Evolutionary conservation across 2,797 vertebrate genomes (phyloP).

Genomic region (Cossypha dichroa): DNA sequence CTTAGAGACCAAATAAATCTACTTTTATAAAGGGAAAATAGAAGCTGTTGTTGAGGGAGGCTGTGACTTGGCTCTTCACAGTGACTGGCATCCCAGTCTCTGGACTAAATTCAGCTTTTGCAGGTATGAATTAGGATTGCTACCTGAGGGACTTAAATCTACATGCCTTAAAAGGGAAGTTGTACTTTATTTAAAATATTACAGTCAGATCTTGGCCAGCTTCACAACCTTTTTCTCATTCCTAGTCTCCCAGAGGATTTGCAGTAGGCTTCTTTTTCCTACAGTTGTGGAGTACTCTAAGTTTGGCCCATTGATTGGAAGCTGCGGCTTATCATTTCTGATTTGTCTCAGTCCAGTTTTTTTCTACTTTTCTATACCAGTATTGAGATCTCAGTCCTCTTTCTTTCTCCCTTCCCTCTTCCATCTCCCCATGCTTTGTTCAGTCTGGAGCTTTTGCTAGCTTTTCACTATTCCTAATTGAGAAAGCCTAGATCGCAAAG

Average conservation of each 20-base stretch:
- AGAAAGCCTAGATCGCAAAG: background rate
- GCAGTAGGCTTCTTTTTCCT: background rate
- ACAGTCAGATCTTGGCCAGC: background rate
- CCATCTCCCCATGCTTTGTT: background rate
- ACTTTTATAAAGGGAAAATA: background rate
- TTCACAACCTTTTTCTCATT: background rate
- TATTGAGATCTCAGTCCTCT: background rate
- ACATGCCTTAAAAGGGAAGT: background rate
- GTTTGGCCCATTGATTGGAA: background rate
- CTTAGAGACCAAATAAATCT: background rate
- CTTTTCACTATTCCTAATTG: background rate
- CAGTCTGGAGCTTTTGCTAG: background rate
- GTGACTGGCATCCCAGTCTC: background rate
- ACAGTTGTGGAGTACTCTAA: background rate
- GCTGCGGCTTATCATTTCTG: background rate
- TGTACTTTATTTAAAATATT: background rate
- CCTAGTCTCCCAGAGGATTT: background rate
- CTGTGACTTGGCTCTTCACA: background rate
- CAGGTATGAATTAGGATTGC: background rate
- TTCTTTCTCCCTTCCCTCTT: background rate
- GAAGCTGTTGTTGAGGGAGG: background rate
- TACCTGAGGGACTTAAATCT: background rate
- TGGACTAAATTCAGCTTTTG: background rate
- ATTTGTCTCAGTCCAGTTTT: background rate
- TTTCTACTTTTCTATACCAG: background rate